Base-by-base conservation (phyloP, 2,888 invertebrate genomes). In the Drosophila pullipes region DNA sequence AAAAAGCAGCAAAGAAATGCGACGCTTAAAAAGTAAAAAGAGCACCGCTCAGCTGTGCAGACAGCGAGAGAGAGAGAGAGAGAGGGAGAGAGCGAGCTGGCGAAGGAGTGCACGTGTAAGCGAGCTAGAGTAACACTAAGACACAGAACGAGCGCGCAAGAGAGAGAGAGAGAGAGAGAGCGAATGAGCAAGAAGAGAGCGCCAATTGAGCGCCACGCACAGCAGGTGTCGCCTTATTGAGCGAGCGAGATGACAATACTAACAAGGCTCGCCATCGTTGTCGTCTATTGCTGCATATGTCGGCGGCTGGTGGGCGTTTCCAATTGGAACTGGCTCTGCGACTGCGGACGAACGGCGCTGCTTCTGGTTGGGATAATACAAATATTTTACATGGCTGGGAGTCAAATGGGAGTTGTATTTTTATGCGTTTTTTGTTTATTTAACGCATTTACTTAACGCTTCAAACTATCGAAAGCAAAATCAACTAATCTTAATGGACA, bases 401-500 rank as follows among this genome's bases (percentile, higher is more conserved):
- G 64, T 65, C 69, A 44, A 78, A 62, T 59, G 70, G 70, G 70
- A 66, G 69, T 59, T 50, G 30, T 41, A 55, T 30, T 66, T 35
- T 47, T 41, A 61, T 30, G 39, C 41, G 47, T 55, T 62, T 35
- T 62, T 69, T 65, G 50, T 49, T 65, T 72, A 70, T 74, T 69
- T 61, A 52, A 81, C 78, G 84, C 69, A 69, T 83, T 86, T 83
- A 79, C 90, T 89, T 89, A 86, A 81, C 70, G 76, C 76, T 76
- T 72, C 65, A 78, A 85, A 83, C 81, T 89, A 89, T 90, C 89
- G 89, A 81, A 83, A 72, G 80, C 81, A 86, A 89, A 90, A 90
- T 90, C 87, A 89, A 87, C 87, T 86, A 90, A 87, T 86, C 89
- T 86, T 86, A 85, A 90, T 89, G 89, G 89, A 86, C 79, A 83